Evolutionary conservation across 2,113 vertebrate species (phyloP), one percentile per base, ranked within the genome.

Genomic region (Ciconia maguari): DNA sequence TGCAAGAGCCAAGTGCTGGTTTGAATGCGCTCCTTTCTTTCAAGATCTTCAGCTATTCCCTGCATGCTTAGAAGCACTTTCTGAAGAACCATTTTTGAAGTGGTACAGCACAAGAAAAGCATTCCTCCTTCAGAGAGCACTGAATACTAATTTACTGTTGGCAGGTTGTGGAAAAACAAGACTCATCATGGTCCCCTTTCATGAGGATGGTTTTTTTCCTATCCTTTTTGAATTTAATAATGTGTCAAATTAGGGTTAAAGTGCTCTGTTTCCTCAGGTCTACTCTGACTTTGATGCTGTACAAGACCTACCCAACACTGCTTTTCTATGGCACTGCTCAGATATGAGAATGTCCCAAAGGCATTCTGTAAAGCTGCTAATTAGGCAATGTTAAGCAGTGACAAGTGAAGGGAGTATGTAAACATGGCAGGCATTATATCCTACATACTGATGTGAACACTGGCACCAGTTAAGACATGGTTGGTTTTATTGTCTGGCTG

Each of bases 1-100:
- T 62, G 66, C 22, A 16, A 80, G 78, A 85, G 84, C 96, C 94
- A 95, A 96, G 66, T 49, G 66, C 77, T 94, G 77, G 17, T 91
- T 94, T 97, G 77, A 97, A 94, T 91, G 81, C 7, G 1, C 44
- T 83, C n/a, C 72, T 89, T 95, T 93, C 52, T 96, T 95, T 80
- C 74, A 44, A 70, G 62, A 60, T 49, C 29, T 90, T 93, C 93
- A 89, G 85, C 82, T 94, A 18, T 84, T 91, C 95, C 71, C 89
- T 87, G 87, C 70, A 12, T 89, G 90, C 93, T 94, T 86, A 89
- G 68, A 89, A 93, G 74, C 51, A 69, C 74, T 93, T 91, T 96
- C 84, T 94, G 81, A 87, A 94, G 82, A 78, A 66, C 36, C 64
- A 46, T 52, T 96, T 76, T 85, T 95, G 62, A 92, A 95, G 91